Evolutionary conservation across 1,140 invertebrate species (phyloP), one percentile per base, ranked within the genome.

Genomic region (Camponotus pennsylvanicus): DNA sequence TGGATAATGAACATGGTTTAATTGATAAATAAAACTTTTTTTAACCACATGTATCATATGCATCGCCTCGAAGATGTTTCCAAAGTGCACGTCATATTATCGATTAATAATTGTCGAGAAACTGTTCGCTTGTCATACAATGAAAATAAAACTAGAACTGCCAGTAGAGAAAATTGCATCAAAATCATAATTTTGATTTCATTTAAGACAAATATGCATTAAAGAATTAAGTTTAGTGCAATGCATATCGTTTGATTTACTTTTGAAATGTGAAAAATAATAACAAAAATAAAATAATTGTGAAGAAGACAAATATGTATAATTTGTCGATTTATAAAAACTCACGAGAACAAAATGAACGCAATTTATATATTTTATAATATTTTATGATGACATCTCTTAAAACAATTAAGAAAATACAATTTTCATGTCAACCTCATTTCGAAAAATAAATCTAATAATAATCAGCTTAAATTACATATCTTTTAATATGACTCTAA

Each of bases 61-160:
- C 32, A 45, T 21, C 7, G 8, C 32, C 49, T 78, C 59, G 11
- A 78, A 78, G 11, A 18, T 45, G 40, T 42, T 49, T 42, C 34
- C 34, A 7, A 49, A 37, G 21, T 13, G 32, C 63, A 63, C 8
- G 61, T 78, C 59, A 78, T 6, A 34, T 82, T 82, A 82, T 82
- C 37, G 66, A 82, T 82, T 82, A 82, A 71, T 59, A 37, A 82
- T 59, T 52, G 42, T 82, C 55, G 27, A 37, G 32, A n/a, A 40
- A 40, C 37, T 40, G 37, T 40, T 40, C 63, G 63, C 37, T 67
- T 5, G 6, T 6, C 3, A 40, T 67, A 55, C 21, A 73, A 18
- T 73, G 15, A 52, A 18, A 37, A 71, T 2, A 9, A 71, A 82
- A 82, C 49, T 80, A n/a, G 63, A 55, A 45, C 34, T 59, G 70